Evolutionary conservation across 2,888 invertebrate genomes (phyloP).

Genomic region (Pherbina coryleti): DNA sequence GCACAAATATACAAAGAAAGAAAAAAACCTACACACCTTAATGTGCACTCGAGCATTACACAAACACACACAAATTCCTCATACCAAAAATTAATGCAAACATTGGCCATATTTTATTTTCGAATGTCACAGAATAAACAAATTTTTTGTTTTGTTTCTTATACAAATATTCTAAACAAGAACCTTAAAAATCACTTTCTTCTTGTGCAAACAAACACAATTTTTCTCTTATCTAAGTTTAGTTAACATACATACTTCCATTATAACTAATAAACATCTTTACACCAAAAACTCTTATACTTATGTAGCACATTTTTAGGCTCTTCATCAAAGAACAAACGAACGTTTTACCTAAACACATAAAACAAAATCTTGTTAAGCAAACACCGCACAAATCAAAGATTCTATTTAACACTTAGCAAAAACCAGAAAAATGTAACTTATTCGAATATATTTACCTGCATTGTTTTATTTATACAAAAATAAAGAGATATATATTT

Average conservation of each 20-base stretch:
- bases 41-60: neutral
- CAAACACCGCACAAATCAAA: constrained; percentile 29
- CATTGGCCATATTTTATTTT: constrained; percentile 16
- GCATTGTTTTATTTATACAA: constrained; percentile 44
- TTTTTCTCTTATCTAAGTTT: no score
- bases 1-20: neutral
- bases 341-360: constrained; percentile 2
- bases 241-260: no score
- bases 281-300: neutral
- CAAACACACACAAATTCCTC: neutral
- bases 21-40: neutral
- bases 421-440: constrained; percentile 11
- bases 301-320: neutral
- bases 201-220: no score
- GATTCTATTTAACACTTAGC: constrained; percentile 9
- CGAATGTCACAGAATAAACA: constrained; percentile 6
- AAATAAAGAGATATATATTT: constrained; percentile 27
- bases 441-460: constrained; percentile 47
- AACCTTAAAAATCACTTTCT: neutral
- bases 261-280: neutral
- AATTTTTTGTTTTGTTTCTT: no score
- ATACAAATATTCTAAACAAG: neutral
- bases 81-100: neutral
- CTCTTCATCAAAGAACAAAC: neutral
- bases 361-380: constrained; percentile 12